Conservation (phyloP, 2,113 vertebrate species). For the Oryzias celebensis region DNA sequence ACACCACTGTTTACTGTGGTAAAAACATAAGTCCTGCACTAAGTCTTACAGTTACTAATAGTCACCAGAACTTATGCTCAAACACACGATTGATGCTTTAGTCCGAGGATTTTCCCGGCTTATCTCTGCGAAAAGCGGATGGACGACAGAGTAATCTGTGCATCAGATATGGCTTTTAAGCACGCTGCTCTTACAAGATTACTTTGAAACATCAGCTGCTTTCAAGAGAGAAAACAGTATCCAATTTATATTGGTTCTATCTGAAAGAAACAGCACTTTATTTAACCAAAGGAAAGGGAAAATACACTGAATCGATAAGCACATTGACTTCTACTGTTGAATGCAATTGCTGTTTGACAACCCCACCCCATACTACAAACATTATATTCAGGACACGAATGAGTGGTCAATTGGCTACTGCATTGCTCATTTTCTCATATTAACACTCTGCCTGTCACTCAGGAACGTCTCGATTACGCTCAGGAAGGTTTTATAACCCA, state of each 20-base stretch:
- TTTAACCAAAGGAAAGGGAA: conserved; percentile 25
- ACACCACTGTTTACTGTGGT: conserved; percentile 25
- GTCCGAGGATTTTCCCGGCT: conserved; percentile 27
- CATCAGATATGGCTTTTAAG: conserved; percentile 58
- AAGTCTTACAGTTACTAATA: conserved; percentile 23
- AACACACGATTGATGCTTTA: conserved; percentile 35
- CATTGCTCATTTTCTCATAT: conserved; percentile 54
- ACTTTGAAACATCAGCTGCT: conserved; percentile 51
- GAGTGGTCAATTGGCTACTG: conserved; percentile 61
- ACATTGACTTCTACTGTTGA: conserved; percentile 38
- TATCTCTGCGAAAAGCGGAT: conserved; percentile 40
- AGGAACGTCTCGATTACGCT: conserved; percentile 31
- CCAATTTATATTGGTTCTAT: conserved; percentile 46
- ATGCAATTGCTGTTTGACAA: conserved; percentile 40
- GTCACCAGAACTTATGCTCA: conserved; percentile 15
- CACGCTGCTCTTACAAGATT: conserved; percentile 40
- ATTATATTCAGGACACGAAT: conserved; percentile 61
- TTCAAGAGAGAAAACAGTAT: conserved; percentile 36
- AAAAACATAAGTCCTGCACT: conserved; percentile 31
- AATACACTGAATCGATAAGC: conserved; percentile 44
- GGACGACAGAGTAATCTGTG: conserved; percentile 54
- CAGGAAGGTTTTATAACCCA: conserved; percentile 22
- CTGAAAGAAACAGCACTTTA: conserved; percentile 42
- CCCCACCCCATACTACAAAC: conserved; percentile 36
- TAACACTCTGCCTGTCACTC: conserved; percentile 54